Evolutionary conservation across 1,140 invertebrate species (phyloP), one percentile per base, ranked within the genome.

Genomic region (Eumeta japonica): DNA sequence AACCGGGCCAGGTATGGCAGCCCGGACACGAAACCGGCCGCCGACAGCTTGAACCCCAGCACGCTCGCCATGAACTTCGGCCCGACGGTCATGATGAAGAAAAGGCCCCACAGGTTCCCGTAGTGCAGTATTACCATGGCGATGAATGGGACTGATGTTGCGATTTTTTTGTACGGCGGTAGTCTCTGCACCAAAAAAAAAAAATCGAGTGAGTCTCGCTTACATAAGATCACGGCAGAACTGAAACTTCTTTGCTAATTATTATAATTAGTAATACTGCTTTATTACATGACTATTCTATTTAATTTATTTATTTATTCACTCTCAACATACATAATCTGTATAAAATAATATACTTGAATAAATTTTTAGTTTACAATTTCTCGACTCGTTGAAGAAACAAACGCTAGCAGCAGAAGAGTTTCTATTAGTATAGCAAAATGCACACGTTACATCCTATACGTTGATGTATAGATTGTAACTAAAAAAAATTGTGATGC

Each of bases 41-140:
- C 72, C 52, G 86, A 81, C 37, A 95, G 78, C 48, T 94, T 80
- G 47, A 93, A 94, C 37, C 90, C 86, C 10, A 97, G 77, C 9
- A 92, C 86, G 41, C 68, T 67, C 19, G 88, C 84, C 46, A 95
- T 83, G 61, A 93, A 97, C 37, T 89, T 92, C 0, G 94, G 94
- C 3, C 94, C 85, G 33, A 88, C 86, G 0, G 88, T 94, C 42
- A 95, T 80, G 46, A 95, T 84, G 45, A 89, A 85, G 46, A 86
- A 88, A 46, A 94, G 71, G 3, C 86, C 86, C 86, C 86, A 89
- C 52, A 87, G 76, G 45, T 86, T 88, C 16, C 86, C 86, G 50
- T 85, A 86, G 45, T 89, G 86, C n/a, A 86, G 63, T 41, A 84
- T 62, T 3, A 81, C 44, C 41, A 88, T 64, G 0, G 81, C 81